phyloP scores from a whole-genome alignment of 2,113 vertebrate genomes.

The Okapia johnstoni region DNA sequence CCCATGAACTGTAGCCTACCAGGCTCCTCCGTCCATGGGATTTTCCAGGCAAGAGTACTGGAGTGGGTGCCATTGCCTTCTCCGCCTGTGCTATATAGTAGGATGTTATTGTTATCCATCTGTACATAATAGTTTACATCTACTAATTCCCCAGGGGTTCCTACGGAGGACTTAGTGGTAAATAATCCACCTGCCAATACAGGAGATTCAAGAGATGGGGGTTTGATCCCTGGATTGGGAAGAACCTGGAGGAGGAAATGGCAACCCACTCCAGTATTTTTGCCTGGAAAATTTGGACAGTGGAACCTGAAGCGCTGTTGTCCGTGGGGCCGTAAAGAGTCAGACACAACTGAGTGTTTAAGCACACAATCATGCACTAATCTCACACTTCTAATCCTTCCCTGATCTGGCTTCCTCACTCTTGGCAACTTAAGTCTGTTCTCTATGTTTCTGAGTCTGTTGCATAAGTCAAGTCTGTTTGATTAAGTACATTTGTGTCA shows the following conservation, averaged over 20 bases:
- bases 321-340: neutral
- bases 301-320: fast-evolving
- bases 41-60: too few relatives aligned
- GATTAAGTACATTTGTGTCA: neutral
- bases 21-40: too few relatives aligned
- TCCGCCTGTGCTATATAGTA: neutral
- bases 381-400: neutral
- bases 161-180: neutral
- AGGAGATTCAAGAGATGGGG: neutral
- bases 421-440: neutral
- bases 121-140: neutral
- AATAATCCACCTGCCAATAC: neutral
- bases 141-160: neutral
- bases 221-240: neutral
- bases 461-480: neutral
- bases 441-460: neutral
- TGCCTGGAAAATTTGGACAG: neutral
- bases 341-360: neutral
- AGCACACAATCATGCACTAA: neutral
- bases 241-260: neutral
- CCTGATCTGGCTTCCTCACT: neutral
- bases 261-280: neutral
- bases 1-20: too few relatives aligned
- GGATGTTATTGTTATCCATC: neutral
- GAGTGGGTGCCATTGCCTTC: too few relatives aligned